A percentile compares a stretch with the other conserved stretches of the same genome.
phyloP scores from a whole-genome alignment of 2,888 invertebrate genomes.

The Synanthedon myopaeformis region DNA sequence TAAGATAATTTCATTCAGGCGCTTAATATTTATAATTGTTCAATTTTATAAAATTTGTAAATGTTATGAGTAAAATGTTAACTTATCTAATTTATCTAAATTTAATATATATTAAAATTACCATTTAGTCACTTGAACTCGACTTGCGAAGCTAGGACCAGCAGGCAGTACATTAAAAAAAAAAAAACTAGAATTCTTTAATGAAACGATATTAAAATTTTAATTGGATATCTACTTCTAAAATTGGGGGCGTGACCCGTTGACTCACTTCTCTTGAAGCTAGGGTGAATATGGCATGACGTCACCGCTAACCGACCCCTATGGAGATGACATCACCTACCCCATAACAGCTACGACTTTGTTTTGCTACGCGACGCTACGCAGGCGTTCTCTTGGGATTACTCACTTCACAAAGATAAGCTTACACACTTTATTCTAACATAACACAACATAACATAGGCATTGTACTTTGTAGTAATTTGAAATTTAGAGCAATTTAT shows the following conservation, averaged over 20 bases:
- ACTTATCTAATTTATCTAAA: too few relatives aligned
- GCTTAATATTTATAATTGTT: too few relatives aligned
- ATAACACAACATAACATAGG: neutral
- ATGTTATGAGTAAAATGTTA: too few relatives aligned
- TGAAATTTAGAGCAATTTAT: too few relatives aligned
- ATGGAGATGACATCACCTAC: constrained; percentile 46
- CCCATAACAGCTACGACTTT: constrained; percentile 3
- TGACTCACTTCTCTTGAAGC: constrained; percentile 40
- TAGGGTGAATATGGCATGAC: constrained; percentile 31
- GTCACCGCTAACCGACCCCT: constrained; percentile 41
- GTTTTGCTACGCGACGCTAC: constrained; percentile 6
- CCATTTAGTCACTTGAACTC: too few relatives aligned
- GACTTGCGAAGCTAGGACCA: too few relatives aligned
- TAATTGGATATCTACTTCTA: neutral
- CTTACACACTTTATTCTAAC: neutral
- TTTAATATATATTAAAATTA: too few relatives aligned
- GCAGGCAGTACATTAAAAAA: too few relatives aligned
- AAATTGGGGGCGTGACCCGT: constrained; percentile 35
- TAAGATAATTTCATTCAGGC: too few relatives aligned
- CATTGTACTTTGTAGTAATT: too few relatives aligned
- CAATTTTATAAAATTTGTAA: too few relatives aligned
- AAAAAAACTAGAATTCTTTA: too few relatives aligned
- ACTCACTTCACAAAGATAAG: neutral
- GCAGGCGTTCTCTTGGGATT: constrained; percentile 6
- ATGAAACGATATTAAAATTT: neutral